Conservation (phyloP, 2,888 invertebrate species). For the Itoplectis maculator region DNA sequence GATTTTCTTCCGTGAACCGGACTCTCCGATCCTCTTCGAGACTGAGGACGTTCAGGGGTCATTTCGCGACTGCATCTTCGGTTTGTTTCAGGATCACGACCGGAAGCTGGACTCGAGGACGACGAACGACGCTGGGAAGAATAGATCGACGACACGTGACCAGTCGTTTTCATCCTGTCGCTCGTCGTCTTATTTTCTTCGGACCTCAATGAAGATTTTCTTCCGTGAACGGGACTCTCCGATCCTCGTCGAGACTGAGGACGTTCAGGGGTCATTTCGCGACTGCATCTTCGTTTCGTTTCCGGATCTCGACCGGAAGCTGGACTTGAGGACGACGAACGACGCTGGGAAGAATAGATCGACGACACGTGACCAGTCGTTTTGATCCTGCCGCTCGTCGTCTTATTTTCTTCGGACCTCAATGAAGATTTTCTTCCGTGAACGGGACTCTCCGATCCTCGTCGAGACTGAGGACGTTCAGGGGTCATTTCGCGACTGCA, state of each 20-base stretch:
- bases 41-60: conserved; percentile 34
- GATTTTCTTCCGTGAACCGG: conserved; percentile 36
- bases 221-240: conserved; percentile 38
- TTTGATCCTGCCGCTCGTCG: conserved; percentile 15
- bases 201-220: conserved; percentile 26
- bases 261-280: conserved; percentile 40
- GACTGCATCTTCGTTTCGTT: not conserved
- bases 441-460: conserved; percentile 45
- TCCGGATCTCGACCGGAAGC: conserved; percentile 5
- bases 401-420: conserved; percentile 8
- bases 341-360: conserved; percentile 48
- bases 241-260: conserved; percentile 46
- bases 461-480: conserved; percentile 38
- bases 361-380: conserved; percentile 45
- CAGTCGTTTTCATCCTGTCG: conserved; percentile 26
- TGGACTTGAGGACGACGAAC: conserved; percentile 40
- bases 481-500: conserved; percentile 32
- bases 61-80: conserved; percentile 27
- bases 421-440: conserved; percentile 22
- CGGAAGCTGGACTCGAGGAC: conserved; percentile 9
- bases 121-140: conserved; percentile 50
- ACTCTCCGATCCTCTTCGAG: conserved; percentile 45
- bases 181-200: not conserved
- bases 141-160: conserved; percentile 42
- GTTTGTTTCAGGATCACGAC: conserved; percentile 16